Percentiles rank a stretch among this genome's conserved stretches.
phyloP scores from a whole-genome alignment of 2,888 invertebrate genomes.

The Phyllotreta striolata region DNA sequence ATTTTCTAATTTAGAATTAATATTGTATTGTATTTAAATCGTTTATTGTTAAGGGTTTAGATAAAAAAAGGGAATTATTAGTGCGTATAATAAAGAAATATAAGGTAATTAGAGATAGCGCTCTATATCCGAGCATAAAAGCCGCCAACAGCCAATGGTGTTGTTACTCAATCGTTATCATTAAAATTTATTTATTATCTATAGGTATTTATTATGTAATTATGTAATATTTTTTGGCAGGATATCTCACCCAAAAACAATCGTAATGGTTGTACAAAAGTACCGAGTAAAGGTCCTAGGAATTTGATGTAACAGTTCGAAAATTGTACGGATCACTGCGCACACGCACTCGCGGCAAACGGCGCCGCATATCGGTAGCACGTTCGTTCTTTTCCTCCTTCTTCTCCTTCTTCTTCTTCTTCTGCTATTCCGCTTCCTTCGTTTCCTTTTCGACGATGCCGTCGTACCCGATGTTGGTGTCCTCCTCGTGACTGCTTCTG shows the following conservation, averaged over 20 bases:
- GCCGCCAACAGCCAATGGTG: constrained; percentile 27
- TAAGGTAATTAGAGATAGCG: neutral
- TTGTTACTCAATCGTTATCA: constrained; percentile 48
- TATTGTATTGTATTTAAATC: too few relatives aligned
- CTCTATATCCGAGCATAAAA: neutral
- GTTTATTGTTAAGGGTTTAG: too few relatives aligned
- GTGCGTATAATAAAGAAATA: too few relatives aligned
- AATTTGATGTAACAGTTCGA: constrained; percentile 61
- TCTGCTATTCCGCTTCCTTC: constrained; percentile 18
- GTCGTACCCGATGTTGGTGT: constrained; percentile 36
- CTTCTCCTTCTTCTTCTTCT: constrained; percentile 9
- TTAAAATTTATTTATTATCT: constrained; percentile 53
- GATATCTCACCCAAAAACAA: constrained; percentile 63
- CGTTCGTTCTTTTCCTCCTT: constrained; percentile 8
- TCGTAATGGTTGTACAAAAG: constrained; percentile 59
- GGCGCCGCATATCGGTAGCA: constrained; percentile 2
- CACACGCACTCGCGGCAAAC: constrained; percentile 54
- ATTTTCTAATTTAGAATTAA: too few relatives aligned
- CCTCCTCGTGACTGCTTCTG: constrained; percentile 35
- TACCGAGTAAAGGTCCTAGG: constrained; percentile 59
- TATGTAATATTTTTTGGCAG: constrained; percentile 61
- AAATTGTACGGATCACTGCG: constrained; percentile 62
- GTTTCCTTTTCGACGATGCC: constrained; percentile 15
- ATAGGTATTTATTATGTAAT: constrained; percentile 53
- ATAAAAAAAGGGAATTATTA: too few relatives aligned